These are phyloP conservation scores for Lasioglossum marginatum DNA, from an alignment of 2,888 invertebrate species.

Conservation along the genomic window DNA sequence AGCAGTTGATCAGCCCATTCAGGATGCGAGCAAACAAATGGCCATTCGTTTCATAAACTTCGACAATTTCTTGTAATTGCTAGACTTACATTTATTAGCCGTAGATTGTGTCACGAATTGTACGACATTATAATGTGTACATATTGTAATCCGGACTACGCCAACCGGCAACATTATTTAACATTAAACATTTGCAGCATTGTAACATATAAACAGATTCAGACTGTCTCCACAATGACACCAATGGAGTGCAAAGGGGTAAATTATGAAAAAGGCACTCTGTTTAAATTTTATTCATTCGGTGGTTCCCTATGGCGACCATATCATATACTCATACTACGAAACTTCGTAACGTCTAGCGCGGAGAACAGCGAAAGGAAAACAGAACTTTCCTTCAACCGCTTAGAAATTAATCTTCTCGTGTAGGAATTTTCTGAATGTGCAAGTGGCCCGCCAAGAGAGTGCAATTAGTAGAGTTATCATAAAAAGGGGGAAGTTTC, in stretches of 20 bases:
- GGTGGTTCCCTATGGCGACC: neutral
- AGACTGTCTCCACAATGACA: no score
- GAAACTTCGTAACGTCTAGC: neutral
- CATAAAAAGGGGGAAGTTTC: neutral
- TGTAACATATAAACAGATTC: no score
- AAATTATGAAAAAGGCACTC: neutral
- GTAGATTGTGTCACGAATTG: no score
- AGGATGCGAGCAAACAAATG: neutral
- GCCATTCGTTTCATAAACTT: neutral
- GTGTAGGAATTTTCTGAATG: neutral
- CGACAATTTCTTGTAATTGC: neutral
- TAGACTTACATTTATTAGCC: neutral
- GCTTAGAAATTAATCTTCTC: neutral
- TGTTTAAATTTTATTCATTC: neutral
- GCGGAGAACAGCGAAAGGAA: neutral
- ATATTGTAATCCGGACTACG: no score
- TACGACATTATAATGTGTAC: no score
- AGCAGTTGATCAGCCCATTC: neutral
- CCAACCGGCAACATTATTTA: no score
- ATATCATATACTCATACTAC: neutral
- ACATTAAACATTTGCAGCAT: no score
- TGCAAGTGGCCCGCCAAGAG: neutral
- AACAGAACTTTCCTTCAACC: neutral
- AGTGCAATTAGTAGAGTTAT: neutral
- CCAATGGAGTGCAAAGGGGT: neutral